Conservation (phyloP, 2,113 vertebrate species). For the Urocitellus parryii region DNA sequence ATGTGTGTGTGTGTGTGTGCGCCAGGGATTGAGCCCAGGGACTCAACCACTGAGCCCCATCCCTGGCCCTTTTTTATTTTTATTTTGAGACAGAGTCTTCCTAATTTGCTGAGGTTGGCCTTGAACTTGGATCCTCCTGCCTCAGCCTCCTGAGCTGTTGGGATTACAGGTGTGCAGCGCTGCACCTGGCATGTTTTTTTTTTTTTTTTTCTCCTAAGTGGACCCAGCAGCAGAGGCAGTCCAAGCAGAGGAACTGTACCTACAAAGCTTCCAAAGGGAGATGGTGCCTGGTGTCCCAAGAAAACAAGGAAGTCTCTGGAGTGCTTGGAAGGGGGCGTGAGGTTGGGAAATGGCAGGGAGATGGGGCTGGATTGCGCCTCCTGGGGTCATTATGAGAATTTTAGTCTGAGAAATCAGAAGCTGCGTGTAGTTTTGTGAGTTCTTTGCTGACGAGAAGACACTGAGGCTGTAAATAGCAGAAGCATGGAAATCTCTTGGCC, state of each 20-base stretch:
- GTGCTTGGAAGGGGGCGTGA: not conserved
- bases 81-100: too few relatives aligned
- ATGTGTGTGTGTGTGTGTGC: too few relatives aligned
- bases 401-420: not conserved
- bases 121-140: too few relatives aligned
- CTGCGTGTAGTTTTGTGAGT: not conserved
- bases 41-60: too few relatives aligned
- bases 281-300: not conserved
- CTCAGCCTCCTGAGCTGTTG: too few relatives aligned
- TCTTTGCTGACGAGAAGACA: not conserved
- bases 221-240: fast-evolving
- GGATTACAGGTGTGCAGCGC: too few relatives aligned
- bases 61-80: too few relatives aligned
- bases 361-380: fast-evolving
- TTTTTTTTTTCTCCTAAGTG: not conserved
- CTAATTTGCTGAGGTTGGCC: too few relatives aligned
- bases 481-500: not conserved
- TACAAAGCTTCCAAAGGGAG: not conserved
- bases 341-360: not conserved
- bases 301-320: not conserved
- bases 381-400: too few relatives aligned
- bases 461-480: not conserved
- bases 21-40: too few relatives aligned
- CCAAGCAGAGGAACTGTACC: not conserved
- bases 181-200: too few relatives aligned